phyloP scores from a whole-genome alignment of 2,113 vertebrate species.

The Pseudorasbora parva region DNA sequence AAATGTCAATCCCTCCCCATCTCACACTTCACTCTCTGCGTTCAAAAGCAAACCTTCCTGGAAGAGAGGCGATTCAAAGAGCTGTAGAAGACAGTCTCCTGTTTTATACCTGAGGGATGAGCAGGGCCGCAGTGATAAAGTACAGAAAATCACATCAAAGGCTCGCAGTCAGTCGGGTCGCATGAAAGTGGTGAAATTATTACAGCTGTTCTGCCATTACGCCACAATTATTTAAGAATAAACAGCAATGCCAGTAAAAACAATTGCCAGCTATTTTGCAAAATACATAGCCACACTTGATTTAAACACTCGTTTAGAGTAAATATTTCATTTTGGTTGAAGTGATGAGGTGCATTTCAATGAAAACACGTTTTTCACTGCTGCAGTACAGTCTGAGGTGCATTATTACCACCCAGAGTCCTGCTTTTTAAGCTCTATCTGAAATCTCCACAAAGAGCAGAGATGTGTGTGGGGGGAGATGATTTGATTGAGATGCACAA shows the following conservation, averaged over 20 bases:
- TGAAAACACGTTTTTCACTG: not conserved
- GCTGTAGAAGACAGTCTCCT: conserved; percentile 19
- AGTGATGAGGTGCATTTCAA: not conserved
- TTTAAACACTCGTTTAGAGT: not conserved
- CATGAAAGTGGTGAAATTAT: conserved; percentile 29
- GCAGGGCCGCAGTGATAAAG: conserved; percentile 12
- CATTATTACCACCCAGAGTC: conserved; percentile 5
- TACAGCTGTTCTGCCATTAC: not conserved
- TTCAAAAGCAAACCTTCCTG: conserved; percentile 39
- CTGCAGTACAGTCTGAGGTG: not conserved
- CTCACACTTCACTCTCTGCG: conserved; percentile 19
- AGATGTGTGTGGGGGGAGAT: not conserved
- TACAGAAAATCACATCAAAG: conserved; percentile 41
- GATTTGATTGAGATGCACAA: conserved; percentile 62
- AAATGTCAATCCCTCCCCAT: conserved; percentile 36
- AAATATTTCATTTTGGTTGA: not conserved
- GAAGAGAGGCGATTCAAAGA: conserved; percentile 38
- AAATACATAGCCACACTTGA: not conserved
- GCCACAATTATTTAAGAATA: not conserved
- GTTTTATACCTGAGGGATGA: conserved; percentile 19
- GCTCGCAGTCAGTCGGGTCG: not conserved
- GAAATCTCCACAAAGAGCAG: conserved; percentile 11
- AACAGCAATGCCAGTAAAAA: not conserved
- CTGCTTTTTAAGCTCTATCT: conserved; percentile 27
- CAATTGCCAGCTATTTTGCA: not conserved